Conservation (phyloP, 2,797 vertebrate genomes). For the Macrochelys suwanniensis region DNA sequence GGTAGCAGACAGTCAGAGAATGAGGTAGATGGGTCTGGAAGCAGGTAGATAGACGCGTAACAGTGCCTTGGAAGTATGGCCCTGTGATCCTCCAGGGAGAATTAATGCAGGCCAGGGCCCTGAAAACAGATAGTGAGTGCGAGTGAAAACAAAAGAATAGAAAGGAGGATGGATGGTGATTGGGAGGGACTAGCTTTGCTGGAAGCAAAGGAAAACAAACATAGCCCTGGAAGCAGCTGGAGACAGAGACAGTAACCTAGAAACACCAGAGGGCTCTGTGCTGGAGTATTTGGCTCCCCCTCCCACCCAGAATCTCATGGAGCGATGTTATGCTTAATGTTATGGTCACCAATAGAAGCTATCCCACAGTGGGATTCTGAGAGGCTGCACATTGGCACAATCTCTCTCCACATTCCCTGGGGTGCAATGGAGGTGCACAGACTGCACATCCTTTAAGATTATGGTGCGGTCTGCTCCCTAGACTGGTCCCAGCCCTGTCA, state of each 20-base stretch:
- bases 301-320: neutral
- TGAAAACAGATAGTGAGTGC: neutral
- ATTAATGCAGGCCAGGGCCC: neutral
- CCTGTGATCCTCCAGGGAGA: neutral
- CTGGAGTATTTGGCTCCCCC: neutral
- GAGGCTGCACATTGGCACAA: accelerated
- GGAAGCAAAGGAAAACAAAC: neutral
- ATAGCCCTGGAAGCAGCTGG: neutral
- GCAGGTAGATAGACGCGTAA: neutral
- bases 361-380: neutral
- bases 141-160: neutral
- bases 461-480: accelerated
- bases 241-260: neutral
- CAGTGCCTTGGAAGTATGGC: neutral
- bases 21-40: neutral
- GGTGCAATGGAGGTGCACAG: accelerated
- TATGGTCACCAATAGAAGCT: neutral
- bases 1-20: constrained; percentile 22
- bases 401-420: accelerated
- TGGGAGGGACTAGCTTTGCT: neutral
- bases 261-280: neutral
- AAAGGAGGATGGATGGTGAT: neutral
- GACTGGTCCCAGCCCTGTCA: neutral
- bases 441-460: neutral
- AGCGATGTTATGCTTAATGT: neutral